Percentiles rank a stretch among this genome's conserved stretches.
phyloP scores from a whole-genome alignment of 1,140 invertebrate species.

The Megalonaias nervosa region DNA sequence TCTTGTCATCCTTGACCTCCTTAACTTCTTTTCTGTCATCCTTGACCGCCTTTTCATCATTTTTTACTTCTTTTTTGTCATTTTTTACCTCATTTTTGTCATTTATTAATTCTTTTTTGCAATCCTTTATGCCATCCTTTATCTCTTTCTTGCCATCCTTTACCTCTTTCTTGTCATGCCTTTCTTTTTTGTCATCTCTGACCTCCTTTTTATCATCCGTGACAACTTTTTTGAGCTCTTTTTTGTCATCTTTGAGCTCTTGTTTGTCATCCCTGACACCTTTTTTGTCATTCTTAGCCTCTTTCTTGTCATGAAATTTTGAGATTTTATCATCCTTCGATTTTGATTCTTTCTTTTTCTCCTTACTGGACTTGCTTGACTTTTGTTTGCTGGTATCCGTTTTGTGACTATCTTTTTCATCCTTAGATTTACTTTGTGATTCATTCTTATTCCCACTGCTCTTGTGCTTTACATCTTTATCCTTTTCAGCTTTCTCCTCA shows the following conservation, averaged over 20 bases:
- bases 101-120: slow-evolving; percentile 6
- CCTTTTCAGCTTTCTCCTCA: slow-evolving; percentile 18
- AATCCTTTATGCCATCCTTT: slow-evolving; percentile 1
- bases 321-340: too few relatives aligned
- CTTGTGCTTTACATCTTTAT: slow-evolving; percentile 9
- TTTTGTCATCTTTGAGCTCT: slow-evolving; percentile 9
- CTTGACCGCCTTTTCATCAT: not conserved
- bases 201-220: not conserved
- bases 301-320: not conserved
- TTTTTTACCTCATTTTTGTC: slow-evolving; percentile 6
- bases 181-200: not conserved
- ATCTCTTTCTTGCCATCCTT: slow-evolving; percentile 1
- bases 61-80: not conserved
- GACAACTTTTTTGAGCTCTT: slow-evolving; percentile 9
- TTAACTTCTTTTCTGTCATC: not conserved
- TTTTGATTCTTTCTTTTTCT: too few relatives aligned
- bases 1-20: not conserved
- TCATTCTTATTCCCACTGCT: slow-evolving; percentile 21
- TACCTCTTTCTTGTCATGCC: not conserved
- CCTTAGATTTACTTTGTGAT: not conserved
- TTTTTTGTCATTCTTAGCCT: slow-evolving; percentile 14
- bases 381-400: too few relatives aligned
- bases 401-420: too few relatives aligned
- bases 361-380: too few relatives aligned
- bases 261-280: slow-evolving; percentile 15